Evolutionary conservation across 2,113 vertebrate species (phyloP), one percentile per base, ranked within the genome.

Genomic region (Seriola dumerili): DNA sequence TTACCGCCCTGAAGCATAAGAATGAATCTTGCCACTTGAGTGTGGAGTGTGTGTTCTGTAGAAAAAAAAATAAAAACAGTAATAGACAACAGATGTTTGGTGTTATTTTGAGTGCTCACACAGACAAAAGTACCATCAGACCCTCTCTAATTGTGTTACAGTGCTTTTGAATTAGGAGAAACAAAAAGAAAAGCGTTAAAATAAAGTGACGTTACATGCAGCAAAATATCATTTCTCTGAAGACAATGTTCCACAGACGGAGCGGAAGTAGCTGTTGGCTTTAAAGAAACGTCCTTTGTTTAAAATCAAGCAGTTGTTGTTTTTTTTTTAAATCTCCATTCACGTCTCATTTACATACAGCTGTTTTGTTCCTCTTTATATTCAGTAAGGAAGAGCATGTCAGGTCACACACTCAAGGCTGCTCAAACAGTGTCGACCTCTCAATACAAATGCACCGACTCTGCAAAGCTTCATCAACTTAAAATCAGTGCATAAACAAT

Each of bases 171-270:
- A 96, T 97, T 95, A 95, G 96, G 96, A 94, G 93, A 93, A 95
- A 95, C 52, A 94, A 95, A 96, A 96, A 94, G 89, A 89, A 94
- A 96, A 95, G 83, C 94, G 92, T 96, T 95, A 94, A 97, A 98
- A 96, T 96, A 97, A 97, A 96, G 96, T 96, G 96, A 89, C 96
- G 92, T 95, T 92, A 96, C 98, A 99, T 99, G 97, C 97, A 97
- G 96, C 96, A 97, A 97, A 97, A 64, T 96, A 96, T 97, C 95
- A 96, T 94, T 97, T 96, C 95, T 97, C 95, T 96, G 96, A 95
- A 96, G 96, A 96, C 96, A 94, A 92, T 95, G 94, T 96, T 96
- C 95, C 96, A 95, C 94, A 92, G 95, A 94, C 95, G 63, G 91
- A 95, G 85, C 63, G 92, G 96, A 95, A 80, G 95, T 94, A 95